Evolutionary conservation across 1,140 invertebrate genomes (phyloP), one percentile per base, ranked within the genome.

Genomic region (Wasmannia auropunctata): DNA sequence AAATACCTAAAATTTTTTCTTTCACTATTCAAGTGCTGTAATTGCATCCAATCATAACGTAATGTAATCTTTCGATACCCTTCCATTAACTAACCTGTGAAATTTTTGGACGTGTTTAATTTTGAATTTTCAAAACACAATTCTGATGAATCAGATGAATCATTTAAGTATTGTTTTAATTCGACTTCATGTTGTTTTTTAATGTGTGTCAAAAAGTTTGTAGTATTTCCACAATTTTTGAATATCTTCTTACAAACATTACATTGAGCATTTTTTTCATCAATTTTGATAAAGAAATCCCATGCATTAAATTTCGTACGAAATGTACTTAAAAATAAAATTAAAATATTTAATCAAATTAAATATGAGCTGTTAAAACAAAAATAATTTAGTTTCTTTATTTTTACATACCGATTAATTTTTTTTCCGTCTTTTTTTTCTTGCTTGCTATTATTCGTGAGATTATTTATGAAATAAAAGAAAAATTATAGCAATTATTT

Each of bases 391-490:
- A 62, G 40, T 62, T 34, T 34, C 6, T 2, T 31, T 8, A 31
- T 62, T 62, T 62, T 62, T 62, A 62, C 28, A 62, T 62, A 62
- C 28, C 60, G 25, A 58, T 58, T 58, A 25, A 8, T 62, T 62
- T 14, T 31, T 62, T 62, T 31, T 43, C 40, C 11, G 25, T 7
- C 14, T 62, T 8, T 62, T 31, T 62, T 22, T 7, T 62, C 60
- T 62, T 62, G 60, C 16, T 62, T 34, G 28, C 25, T 62, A 31
- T 19, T 31, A n/a, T n/a, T n/a, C n/a, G n/a, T n/a, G n/a, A n/a
- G n/a, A n/a, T n/a, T n/a, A n/a, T 31, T 34, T 34, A 58, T 8
- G n/a, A n/a, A n/a, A n/a, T 8, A 3, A 62, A 62, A 28, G 16
- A 62, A 16, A 19, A 62, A 31, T 62, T 62, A 62, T 31, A 4